phyloP scores from a whole-genome alignment of 2,888 invertebrate species.

The Caenorhabditis sp. region DNA sequence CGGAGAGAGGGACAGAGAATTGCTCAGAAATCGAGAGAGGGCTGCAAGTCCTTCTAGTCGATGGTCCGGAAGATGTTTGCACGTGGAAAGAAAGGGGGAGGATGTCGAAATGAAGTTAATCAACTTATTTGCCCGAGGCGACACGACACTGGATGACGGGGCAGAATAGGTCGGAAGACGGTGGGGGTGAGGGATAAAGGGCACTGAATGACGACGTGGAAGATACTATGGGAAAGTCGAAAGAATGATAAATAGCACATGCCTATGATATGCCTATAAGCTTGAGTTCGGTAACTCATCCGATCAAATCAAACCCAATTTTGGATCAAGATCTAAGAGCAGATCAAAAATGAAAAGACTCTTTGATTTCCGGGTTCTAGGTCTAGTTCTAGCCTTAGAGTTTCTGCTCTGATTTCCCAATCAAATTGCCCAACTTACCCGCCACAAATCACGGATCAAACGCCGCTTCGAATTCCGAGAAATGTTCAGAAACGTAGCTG shows the following conservation, averaged over 20 bases:
- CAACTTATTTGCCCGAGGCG: slow-evolving; percentile 57
- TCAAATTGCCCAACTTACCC: not conserved
- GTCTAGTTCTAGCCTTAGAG: no score
- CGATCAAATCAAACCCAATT: not conserved
- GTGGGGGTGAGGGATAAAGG: slow-evolving; percentile 10
- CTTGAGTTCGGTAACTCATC: slow-evolving; percentile 11
- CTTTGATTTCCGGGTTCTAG: not conserved
- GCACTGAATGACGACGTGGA: slow-evolving; percentile 36
- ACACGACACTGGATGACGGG: not conserved
- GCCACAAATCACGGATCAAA: not conserved
- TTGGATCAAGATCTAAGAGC: not conserved
- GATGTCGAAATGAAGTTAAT: slow-evolving; percentile 57
- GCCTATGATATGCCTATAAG: no score
- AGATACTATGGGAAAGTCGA: no score
- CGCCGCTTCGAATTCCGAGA: not conserved
- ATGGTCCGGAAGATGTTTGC: slow-evolving; percentile 44
- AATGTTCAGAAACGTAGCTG: not conserved
- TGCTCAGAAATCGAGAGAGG: slow-evolving; percentile 38
- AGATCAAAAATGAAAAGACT: not conserved
- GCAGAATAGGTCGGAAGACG: not conserved
- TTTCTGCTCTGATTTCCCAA: not conserved
- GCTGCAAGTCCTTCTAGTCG: slow-evolving; percentile 25
- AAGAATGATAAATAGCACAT: no score
- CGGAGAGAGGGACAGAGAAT: not conserved
- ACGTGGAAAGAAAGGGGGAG: slow-evolving; percentile 48